Percentiles rank a stretch among this genome's conserved stretches.
Evolutionary conservation across 2,113 vertebrate species (phyloP).

Genomic region (Motacilla tschutschensis): DNA sequence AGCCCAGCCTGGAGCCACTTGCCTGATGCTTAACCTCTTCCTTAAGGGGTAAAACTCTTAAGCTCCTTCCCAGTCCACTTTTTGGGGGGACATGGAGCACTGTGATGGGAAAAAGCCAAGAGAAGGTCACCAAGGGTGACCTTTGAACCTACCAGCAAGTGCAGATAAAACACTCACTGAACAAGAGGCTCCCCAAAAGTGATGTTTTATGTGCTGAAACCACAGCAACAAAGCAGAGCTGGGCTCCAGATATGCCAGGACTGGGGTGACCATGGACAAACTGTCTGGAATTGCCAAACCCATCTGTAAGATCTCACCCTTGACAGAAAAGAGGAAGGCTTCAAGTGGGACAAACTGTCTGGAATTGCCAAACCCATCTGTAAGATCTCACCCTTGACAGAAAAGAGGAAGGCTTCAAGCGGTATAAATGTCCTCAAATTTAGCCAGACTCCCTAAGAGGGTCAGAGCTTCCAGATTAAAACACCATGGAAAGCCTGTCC

Average conservation of each 20-base stretch:
- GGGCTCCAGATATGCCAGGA: rapidly evolving
- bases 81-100: not conserved
- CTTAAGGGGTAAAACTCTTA: not conserved
- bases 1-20: not conserved
- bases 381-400: not conserved
- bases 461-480: not conserved
- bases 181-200: not conserved
- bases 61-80: not conserved
- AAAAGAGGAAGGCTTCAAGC: not conserved
- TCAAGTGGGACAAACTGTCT: not conserved
- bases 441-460: not conserved
- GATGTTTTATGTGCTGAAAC: not conserved
- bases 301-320: not conserved
- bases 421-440: not conserved
- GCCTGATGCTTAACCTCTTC: not conserved
- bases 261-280: not conserved
- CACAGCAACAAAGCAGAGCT: not conserved
- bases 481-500: rapidly evolving
- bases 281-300: not conserved
- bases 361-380: not conserved
- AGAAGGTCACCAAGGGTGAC: not conserved
- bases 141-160: not conserved
- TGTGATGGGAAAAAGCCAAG: not conserved
- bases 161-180: not conserved
- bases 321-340: not conserved